These are phyloP conservation scores for Corythaeola cristata DNA, from an alignment of 2,113 vertebrate species.

Conservation along the genomic window DNA sequence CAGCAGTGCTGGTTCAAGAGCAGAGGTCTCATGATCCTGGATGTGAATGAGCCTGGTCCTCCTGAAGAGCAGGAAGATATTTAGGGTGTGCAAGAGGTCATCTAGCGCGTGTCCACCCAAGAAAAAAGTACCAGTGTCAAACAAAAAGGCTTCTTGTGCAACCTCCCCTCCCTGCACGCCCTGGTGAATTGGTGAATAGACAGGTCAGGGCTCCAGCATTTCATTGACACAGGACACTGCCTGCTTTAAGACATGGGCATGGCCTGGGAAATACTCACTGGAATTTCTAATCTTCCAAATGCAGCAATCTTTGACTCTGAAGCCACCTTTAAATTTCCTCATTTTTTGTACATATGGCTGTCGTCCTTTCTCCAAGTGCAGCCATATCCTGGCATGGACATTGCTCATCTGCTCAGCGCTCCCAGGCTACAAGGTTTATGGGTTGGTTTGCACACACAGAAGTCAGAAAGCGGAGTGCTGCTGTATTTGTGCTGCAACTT, in stretches of 20 bases:
- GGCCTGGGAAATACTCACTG: not conserved
- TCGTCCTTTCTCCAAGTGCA: not conserved
- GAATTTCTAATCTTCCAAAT: not conserved
- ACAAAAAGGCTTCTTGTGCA: not conserved
- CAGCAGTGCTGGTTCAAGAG: not conserved
- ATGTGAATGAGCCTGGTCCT: too few species aligned
- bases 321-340: not conserved
- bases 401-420: not conserved
- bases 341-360: not conserved
- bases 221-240: not conserved
- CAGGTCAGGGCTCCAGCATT: accelerated
- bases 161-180: accelerated
- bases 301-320: not conserved
- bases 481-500: not conserved
- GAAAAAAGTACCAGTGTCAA: not conserved
- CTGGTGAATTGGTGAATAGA: accelerated
- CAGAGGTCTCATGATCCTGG: not conserved
- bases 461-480: not conserved
- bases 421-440: not conserved
- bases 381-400: too few species aligned
- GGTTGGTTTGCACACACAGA: not conserved
- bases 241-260: not conserved
- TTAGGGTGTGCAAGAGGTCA: not conserved
- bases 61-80: not conserved
- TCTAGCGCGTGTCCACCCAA: not conserved